Conservation (phyloP, 1,140 invertebrate genomes). For the Notospermus geniculatus region DNA sequence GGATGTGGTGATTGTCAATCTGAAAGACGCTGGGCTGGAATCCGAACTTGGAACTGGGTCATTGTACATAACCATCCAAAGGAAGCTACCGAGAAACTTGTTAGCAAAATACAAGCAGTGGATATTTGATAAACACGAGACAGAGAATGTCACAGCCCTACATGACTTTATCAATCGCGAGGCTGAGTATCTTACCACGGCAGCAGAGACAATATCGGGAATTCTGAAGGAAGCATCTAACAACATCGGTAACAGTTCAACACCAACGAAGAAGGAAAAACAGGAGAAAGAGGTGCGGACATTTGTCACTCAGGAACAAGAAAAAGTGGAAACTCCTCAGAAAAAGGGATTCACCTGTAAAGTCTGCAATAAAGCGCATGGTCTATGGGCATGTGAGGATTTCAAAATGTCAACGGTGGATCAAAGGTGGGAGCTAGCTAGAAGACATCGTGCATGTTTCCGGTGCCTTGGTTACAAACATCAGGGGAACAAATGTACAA, state of each 20-base stretch:
- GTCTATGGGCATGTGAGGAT: not conserved
- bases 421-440: too few species aligned
- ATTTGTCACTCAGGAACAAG: too few species aligned
- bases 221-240: too few species aligned
- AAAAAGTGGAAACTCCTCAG: too few species aligned
- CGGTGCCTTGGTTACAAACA: too few species aligned
- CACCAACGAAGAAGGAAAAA: too few species aligned
- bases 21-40: slow-evolving; percentile 1
- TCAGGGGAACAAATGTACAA: too few species aligned
- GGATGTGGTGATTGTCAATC: slow-evolving; percentile 2
- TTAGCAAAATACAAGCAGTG: not conserved
- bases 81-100: not conserved
- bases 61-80: not conserved
- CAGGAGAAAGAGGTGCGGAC: too few species aligned
- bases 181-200: not conserved
- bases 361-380: not conserved
- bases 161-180: slow-evolving; percentile 1
- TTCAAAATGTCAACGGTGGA: not conserved
- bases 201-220: slow-evolving; percentile 1
- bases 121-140: not conserved
- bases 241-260: too few species aligned
- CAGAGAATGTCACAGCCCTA: not conserved
- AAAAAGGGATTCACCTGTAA: not conserved
- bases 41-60: slow-evolving; percentile 5
- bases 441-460: too few species aligned